Evolutionary conservation across 1,140 invertebrate species (phyloP).

Genomic region (Drosophila dunni): DNA sequence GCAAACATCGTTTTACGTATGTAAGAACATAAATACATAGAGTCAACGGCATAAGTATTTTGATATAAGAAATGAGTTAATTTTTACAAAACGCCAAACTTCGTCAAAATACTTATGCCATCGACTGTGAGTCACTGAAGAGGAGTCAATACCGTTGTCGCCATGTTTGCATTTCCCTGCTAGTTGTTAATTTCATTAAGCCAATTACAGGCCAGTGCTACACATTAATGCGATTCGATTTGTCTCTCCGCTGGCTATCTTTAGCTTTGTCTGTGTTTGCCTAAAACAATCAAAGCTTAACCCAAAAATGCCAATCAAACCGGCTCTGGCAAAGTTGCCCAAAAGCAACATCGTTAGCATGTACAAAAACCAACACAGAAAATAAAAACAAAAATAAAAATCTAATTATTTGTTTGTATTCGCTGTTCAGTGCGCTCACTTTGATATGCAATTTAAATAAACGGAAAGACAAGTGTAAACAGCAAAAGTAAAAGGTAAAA

Average conservation of each 20-base stretch:
- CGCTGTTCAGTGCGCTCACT: constrained; percentile 1
- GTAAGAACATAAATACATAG: constrained; percentile 11
- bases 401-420: constrained; percentile 27
- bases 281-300: constrained; percentile 49
- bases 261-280: constrained; percentile 7
- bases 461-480: constrained; percentile 28
- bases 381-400: constrained; percentile 15
- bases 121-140: too few species aligned
- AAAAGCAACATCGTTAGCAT: constrained; percentile 14
- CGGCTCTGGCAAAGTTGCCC: constrained; percentile 10
- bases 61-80: too few species aligned
- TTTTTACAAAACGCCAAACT: too few species aligned
- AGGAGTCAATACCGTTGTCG: neutral
- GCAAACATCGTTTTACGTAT: constrained; percentile 12
- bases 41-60: too few species aligned
- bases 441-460: constrained; percentile 34
- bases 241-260: neutral
- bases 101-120: too few species aligned
- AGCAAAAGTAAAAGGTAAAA: constrained; percentile 34
- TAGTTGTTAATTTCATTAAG: constrained; percentile 35
- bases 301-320: constrained; percentile 49
- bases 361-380: too few species aligned
- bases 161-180: constrained; percentile 12
- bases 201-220: constrained; percentile 43
- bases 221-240: constrained; percentile 1